Percentiles rank a stretch among this genome's conserved stretches.
These are phyloP conservation scores for Catamblyrhynchus diadema DNA, from an alignment of 2,797 vertebrate genomes.

Conservation along the genomic window DNA sequence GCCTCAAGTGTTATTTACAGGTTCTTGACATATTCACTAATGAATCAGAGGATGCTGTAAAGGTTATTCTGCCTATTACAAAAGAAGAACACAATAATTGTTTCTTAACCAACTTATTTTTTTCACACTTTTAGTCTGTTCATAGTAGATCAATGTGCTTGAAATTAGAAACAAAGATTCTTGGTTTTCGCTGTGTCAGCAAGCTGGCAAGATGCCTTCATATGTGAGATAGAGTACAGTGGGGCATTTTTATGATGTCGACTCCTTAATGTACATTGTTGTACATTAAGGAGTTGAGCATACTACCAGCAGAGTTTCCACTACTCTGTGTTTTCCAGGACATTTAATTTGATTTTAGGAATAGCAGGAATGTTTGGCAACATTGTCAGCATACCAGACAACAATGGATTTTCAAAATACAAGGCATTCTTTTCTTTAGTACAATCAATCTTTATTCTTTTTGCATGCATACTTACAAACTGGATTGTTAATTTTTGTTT, in stretches of 20 bases:
- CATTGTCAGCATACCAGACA: neutral
- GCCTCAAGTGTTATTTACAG: slow-evolving; percentile 35
- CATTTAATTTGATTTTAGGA: neutral
- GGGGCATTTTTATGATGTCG: neutral
- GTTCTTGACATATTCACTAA: slow-evolving; percentile 41
- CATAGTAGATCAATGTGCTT: neutral
- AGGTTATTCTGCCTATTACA: slow-evolving; percentile 48
- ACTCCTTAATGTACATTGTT: neutral
- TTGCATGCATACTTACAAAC: neutral
- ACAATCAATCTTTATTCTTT: slow-evolving; percentile 38
- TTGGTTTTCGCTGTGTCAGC: neutral
- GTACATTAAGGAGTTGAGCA: neutral
- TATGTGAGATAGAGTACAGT: neutral
- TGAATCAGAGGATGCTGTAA: slow-evolving; percentile 19
- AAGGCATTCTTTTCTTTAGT: neutral
- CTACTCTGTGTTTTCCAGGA: neutral
- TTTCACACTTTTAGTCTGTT: neutral
- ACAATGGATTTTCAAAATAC: slow-evolving; percentile 4
- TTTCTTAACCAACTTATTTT: neutral
- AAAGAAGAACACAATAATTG: neutral
- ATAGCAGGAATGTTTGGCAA: neutral
- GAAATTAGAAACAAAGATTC: neutral
- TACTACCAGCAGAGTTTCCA: neutral
- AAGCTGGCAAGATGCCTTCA: neutral
- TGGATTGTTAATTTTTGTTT: neutral